phyloP scores from a whole-genome alignment of 2,888 invertebrate genomes.

The Villa cingulata region DNA sequence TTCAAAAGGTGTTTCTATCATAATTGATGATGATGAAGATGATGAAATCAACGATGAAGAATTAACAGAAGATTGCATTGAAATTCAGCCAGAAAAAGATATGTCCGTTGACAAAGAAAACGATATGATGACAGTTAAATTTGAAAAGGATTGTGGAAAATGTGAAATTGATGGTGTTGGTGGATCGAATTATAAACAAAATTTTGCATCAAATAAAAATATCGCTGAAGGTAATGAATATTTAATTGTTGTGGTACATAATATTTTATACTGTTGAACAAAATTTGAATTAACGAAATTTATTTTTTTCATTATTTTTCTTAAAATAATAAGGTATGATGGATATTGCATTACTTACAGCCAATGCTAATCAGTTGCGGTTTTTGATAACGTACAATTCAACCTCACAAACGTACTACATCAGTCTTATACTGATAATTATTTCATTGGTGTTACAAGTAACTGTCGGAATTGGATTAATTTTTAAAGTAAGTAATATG shows the following conservation, averaged over 20 bases:
- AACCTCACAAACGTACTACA: constrained; percentile 42
- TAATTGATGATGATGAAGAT: too few species aligned
- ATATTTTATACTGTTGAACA: too few species aligned
- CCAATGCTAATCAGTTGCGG: constrained; percentile 55
- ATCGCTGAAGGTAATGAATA: constrained; percentile 25
- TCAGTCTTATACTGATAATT: constrained; percentile 43
- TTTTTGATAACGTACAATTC: constrained; percentile 48
- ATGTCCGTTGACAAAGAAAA: too few species aligned
- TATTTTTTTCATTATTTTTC: neutral
- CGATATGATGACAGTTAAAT: too few species aligned
- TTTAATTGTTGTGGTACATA: too few species aligned
- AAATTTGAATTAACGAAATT: neutral
- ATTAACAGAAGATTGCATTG: too few species aligned
- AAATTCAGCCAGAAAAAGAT: too few species aligned
- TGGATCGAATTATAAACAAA: constrained; percentile 4
- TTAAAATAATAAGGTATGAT: constrained; percentile 43
- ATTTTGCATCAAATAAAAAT: constrained; percentile 28
- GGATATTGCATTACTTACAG: constrained; percentile 55
- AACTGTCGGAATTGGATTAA: constrained; percentile 45
- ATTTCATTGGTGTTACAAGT: constrained; percentile 50
- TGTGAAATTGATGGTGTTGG: neutral
- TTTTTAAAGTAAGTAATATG: constrained; percentile 50
- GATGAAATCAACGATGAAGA: too few species aligned
- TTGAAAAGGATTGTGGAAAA: too few species aligned
- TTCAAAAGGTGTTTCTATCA: too few species aligned